Conservation (phyloP, 2,888 invertebrate genomes). For the Harpalus rubripes region DNA sequence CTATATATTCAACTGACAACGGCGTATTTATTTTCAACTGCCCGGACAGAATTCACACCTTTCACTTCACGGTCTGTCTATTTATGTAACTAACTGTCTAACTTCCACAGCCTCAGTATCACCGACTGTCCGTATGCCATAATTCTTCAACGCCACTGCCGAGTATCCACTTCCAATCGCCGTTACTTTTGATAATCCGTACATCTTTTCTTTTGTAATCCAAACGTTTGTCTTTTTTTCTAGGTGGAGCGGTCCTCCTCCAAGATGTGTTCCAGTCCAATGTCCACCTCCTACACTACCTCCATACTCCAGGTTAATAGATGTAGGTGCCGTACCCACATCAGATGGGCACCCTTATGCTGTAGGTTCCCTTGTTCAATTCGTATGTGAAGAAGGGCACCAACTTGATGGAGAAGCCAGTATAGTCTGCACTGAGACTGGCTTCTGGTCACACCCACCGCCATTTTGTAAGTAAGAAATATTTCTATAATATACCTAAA, state of each 20-base stretch:
- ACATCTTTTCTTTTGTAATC: too few relatives aligned
- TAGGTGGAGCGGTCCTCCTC: constrained; percentile 63
- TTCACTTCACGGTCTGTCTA: too few relatives aligned
- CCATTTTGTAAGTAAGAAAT: constrained; percentile 84
- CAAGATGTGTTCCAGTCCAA: constrained; percentile 77
- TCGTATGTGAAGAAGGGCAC: constrained; percentile 85
- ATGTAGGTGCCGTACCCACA: constrained; percentile 78
- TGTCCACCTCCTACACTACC: constrained; percentile 88
- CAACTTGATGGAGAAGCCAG: constrained; percentile 87
- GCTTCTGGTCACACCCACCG: constrained; percentile 92
- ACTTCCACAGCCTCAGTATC: too few relatives aligned
- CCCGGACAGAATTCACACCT: too few relatives aligned
- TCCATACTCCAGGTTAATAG: constrained; percentile 84
- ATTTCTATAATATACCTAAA: background rate
- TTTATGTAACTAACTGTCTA: too few relatives aligned
- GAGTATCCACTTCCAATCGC: too few relatives aligned
- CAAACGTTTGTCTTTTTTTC: too few relatives aligned
- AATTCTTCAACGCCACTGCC: too few relatives aligned
- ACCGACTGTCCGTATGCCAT: too few relatives aligned
- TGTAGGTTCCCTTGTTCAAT: constrained; percentile 90
- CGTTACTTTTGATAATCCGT: too few relatives aligned
- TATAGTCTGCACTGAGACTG: constrained; percentile 92
- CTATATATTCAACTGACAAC: too few relatives aligned
- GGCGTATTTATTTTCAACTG: too few relatives aligned
- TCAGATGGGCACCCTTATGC: constrained; percentile 83